Percentiles rank a stretch among this genome's conserved stretches.
Conservation (phyloP, 2,888 invertebrate species). For the Perizoma flavofasciatum region DNA sequence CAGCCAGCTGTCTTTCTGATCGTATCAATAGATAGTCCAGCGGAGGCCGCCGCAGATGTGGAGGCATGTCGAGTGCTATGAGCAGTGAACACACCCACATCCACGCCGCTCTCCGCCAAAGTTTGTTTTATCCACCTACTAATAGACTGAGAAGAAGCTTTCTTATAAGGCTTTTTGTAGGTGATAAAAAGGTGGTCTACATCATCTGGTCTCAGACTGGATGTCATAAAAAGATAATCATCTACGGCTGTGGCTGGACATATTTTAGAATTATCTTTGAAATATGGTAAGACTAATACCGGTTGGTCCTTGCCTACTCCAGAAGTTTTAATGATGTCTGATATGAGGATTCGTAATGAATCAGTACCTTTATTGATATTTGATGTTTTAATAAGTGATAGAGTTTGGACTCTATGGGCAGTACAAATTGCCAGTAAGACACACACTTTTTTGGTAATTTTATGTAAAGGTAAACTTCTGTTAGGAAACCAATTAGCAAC, state of each 20-base stretch:
- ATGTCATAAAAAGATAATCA: neutral
- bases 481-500: conserved; percentile 12
- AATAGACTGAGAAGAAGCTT: too few species aligned
- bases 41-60: too few species aligned
- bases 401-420: conserved; percentile 16
- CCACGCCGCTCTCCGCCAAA: too few species aligned
- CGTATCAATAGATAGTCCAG: too few species aligned
- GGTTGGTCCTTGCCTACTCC: neutral
- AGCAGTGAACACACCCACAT: too few species aligned
- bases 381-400: conserved; percentile 13
- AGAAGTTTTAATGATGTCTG: neutral
- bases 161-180: too few species aligned
- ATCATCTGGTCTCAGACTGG: too few species aligned
- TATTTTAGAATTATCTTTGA: neutral
- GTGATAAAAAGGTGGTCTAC: too few species aligned
- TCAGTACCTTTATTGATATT: neutral
- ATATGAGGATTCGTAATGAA: neutral
- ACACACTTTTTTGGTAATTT: conserved; percentile 12
- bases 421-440: conserved; percentile 11
- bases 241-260: neutral
- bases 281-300: neutral
- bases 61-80: too few species aligned
- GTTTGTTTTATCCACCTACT: too few species aligned
- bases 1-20: too few species aligned
- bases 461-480: conserved; percentile 1